phyloP scores from a whole-genome alignment of 2,888 invertebrate species.

The Drosophila quasianomalipes region DNA sequence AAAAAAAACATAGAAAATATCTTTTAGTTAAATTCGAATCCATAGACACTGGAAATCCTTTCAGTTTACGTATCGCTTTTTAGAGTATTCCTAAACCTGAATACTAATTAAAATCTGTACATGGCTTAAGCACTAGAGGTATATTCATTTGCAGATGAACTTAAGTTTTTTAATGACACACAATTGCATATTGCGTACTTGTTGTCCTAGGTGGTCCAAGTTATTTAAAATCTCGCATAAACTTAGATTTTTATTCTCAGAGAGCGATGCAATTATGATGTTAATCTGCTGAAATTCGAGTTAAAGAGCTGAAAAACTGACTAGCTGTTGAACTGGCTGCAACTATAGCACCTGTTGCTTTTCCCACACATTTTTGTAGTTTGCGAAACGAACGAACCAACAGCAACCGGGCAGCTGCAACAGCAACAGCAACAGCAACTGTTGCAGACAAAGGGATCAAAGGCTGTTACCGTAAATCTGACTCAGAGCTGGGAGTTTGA shows the following conservation, averaged over 20 bases:
- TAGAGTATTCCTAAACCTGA: background rate
- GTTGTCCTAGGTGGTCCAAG: background rate
- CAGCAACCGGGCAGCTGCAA: constrained; percentile 41
- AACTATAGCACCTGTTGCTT: constrained; percentile 80
- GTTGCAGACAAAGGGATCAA: constrained; percentile 61
- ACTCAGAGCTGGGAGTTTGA: constrained; percentile 28
- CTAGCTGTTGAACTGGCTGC: constrained; percentile 16
- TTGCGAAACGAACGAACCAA: constrained; percentile 32
- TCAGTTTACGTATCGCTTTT: background rate
- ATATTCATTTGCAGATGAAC: background rate
- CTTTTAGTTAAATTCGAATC: background rate
- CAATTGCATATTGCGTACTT: background rate
- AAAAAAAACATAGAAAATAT: background rate
- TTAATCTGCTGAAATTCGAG: constrained; percentile 66
- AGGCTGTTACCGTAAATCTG: constrained; percentile 74
- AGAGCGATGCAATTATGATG: constrained; percentile 57
- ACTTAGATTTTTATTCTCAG: constrained; percentile 15
- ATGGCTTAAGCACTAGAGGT: background rate
- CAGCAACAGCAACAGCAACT: constrained; percentile 11
- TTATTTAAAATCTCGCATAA: constrained; percentile 12
- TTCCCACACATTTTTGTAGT: constrained; percentile 71
- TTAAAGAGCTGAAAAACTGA: constrained; percentile 11
- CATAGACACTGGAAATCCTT: background rate
- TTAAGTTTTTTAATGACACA: background rate
- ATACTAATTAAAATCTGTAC: background rate